Evolutionary conservation across 1,140 invertebrate genomes (phyloP).

Genomic region (Carposina sasakii): DNA sequence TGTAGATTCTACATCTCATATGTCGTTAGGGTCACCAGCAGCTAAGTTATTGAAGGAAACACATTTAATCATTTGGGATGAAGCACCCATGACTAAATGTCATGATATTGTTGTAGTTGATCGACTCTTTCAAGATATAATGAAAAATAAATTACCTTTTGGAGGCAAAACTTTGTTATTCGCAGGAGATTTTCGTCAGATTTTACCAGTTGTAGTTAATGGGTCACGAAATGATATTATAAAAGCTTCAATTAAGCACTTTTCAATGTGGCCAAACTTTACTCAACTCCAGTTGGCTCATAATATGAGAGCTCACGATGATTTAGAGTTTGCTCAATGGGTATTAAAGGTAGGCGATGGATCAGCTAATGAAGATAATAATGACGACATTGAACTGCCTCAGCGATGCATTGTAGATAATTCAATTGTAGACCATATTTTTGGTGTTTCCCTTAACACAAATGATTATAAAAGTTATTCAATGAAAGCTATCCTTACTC

Average conservation of each 20-base stretch:
- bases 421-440: conserved; percentile 16
- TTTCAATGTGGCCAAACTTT: conserved; percentile 21
- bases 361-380: conserved; percentile 22
- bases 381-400: conserved; percentile 21
- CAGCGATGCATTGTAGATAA: conserved; percentile 20
- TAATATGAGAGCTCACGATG: conserved; percentile 17
- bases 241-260: conserved; percentile 21
- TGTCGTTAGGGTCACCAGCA: conserved; percentile 18
- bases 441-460: conserved; percentile 20
- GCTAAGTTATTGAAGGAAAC: conserved; percentile 22
- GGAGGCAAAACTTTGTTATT: conserved; percentile 21
- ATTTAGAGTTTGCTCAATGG: conserved; percentile 19
- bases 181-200: conserved; percentile 21
- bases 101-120: conserved; percentile 20
- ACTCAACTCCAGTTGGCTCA: conserved; percentile 17
- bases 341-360: conserved; percentile 24
- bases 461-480: conserved; percentile 29
- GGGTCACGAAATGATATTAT: conserved; percentile 25
- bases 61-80: conserved; percentile 23
- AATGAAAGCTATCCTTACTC: conserved; percentile 26
- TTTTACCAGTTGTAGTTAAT: conserved; percentile 24
- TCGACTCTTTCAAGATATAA: conserved; percentile 21
- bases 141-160: conserved; percentile 22
- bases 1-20: conserved; percentile 23
- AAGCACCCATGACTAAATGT: conserved; percentile 21